Percentiles rank a stretch among this genome's conserved stretches.
phyloP scores from a whole-genome alignment of 2,888 invertebrate species.

The Melikaiella ostensackeni region DNA sequence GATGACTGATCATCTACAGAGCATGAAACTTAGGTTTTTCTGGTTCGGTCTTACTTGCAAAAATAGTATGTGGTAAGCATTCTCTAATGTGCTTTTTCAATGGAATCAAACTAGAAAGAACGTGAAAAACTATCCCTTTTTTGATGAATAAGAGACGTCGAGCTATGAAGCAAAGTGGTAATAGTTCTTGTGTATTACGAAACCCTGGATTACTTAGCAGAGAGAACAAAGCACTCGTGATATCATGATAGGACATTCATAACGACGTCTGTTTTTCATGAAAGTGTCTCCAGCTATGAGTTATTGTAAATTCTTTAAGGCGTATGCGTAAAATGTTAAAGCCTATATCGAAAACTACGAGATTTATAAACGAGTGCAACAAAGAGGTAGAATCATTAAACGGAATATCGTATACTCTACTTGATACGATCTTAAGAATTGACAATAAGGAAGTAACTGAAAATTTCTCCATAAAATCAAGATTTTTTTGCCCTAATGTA shows the following conservation, averaged over 20 bases:
- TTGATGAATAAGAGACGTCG: conserved; percentile 5
- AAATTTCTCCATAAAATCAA: background rate
- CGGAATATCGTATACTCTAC: background rate
- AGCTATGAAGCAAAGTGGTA: background rate
- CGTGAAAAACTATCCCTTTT: background rate
- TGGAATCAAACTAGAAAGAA: background rate
- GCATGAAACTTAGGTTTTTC: conserved; percentile 14
- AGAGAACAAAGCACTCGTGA: background rate
- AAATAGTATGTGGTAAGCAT: background rate
- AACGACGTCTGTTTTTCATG: conserved; percentile 2
- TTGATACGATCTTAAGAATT: background rate
- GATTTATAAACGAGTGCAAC: conserved; percentile 6
- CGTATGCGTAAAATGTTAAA: conserved; percentile 6
- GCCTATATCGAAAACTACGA: background rate
- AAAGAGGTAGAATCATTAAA: background rate
- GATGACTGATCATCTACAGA: background rate
- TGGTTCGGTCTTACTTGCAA: background rate
- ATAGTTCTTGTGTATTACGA: conserved; percentile 5
- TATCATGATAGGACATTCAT: background rate
- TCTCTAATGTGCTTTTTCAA: background rate
- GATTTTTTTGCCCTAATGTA: background rate
- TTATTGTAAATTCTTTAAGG: background rate
- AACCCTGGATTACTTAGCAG: background rate
- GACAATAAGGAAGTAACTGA: background rate
- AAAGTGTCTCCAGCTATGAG: background rate